These are phyloP conservation scores for Epicampocera succincta DNA, from an alignment of 2,888 invertebrate species.

Conservation along the genomic window DNA sequence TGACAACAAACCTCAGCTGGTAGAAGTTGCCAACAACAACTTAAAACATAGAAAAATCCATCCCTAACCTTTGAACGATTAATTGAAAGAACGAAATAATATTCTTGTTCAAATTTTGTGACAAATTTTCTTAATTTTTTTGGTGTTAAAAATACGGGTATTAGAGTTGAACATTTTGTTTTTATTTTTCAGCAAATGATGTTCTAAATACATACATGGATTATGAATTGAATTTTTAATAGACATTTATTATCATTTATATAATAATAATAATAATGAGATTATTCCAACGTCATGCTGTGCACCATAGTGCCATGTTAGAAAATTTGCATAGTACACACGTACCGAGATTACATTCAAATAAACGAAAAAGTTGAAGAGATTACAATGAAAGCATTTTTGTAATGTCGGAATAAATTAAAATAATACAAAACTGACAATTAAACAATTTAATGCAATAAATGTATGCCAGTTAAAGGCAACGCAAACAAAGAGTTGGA, in stretches of 20 bases:
- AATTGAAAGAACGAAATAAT: too few relatives aligned
- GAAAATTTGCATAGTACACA: background rate
- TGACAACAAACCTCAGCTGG: too few relatives aligned
- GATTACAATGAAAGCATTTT: background rate
- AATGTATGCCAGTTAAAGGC: background rate
- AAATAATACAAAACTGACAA: conserved; percentile 36
- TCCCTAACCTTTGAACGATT: too few relatives aligned
- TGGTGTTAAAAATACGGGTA: too few relatives aligned
- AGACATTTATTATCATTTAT: conserved; percentile 41
- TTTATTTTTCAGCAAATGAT: too few relatives aligned
- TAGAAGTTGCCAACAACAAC: too few relatives aligned
- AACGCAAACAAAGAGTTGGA: background rate
- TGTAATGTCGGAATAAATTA: conserved; percentile 38
- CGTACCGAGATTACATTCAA: background rate
- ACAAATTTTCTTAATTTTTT: too few relatives aligned
- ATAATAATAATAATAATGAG: conserved; percentile 52
- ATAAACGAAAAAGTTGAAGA: background rate
- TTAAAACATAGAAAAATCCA: too few relatives aligned
- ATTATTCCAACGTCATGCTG: conserved; percentile 32
- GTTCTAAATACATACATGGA: background rate
- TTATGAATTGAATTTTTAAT: conserved; percentile 29
- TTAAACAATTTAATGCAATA: conserved; percentile 42
- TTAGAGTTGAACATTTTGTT: too few relatives aligned
- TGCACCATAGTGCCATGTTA: background rate
- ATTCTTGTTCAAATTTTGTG: too few relatives aligned